Evolutionary conservation across 23 tunicate genomes (phyloP), one percentile per base, ranked within the genome.

Genomic region (Trididemnum clinides): DNA sequence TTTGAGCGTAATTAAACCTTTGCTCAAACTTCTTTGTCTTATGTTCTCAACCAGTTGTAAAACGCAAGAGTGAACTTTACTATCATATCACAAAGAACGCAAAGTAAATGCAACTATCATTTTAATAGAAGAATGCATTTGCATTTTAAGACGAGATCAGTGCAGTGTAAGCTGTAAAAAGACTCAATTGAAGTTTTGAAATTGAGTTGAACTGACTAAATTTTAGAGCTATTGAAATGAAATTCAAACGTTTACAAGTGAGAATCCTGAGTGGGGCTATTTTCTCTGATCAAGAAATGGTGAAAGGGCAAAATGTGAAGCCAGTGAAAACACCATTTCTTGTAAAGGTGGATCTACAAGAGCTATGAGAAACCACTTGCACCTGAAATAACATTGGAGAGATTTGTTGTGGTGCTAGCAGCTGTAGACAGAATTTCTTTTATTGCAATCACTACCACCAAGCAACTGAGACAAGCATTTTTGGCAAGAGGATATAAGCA

Each of bases 371-470:
- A 44, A 44, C 54, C 54, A 44, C 54, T 15, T 44, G 10, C 10
- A 15, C 54, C 15, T 44, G 15, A 44, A 44, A 44, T 15, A n/a
- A n/a, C n/a, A n/a, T n/a, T n/a, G n/a, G n/a, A n/a, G n/a, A n/a
- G n/a, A n/a, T n/a, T n/a, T n/a, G n/a, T n/a, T n/a, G n/a, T n/a
- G n/a, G n/a, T n/a, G n/a, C n/a, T n/a, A n/a, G 82, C 89, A 73
- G 89, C 89, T 73, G 82, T 85, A 10, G 88, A 84, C 75, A 72
- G 88, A 84, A 84, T 84, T 50, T 84, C 81, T 72, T 84, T 84
- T 23, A 57, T 74, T 73, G 57, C 89, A 3, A 85, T 85, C 2
- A 82, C 89, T 85, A 73, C 89, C 28, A 85, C 82, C 34, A 85
- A 85, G 82, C 87, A 83, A 83, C 78, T 66, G n/a, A 65, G 78